A percentile compares a stretch with the other conserved stretches of the same genome.
phyloP scores from a whole-genome alignment of 2,113 vertebrate genomes.

The Cygnus atratus region DNA sequence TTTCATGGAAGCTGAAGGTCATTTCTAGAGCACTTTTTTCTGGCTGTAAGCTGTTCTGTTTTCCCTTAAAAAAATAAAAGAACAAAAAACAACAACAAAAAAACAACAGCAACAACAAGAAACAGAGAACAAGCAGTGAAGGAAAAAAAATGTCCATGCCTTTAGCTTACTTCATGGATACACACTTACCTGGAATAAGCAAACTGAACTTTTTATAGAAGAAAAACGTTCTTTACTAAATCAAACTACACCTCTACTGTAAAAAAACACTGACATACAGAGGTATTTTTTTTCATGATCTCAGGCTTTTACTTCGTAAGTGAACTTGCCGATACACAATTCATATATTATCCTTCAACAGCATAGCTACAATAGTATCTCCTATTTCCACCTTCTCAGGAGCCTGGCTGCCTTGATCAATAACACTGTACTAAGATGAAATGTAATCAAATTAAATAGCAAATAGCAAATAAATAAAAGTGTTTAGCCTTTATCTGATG shows the following conservation, averaged over 20 bases:
- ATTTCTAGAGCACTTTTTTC: not conserved
- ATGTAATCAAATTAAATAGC: not conserved
- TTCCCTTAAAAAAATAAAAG: not conserved
- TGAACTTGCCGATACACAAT: not conserved
- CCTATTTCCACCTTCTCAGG: not conserved
- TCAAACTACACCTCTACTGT: not conserved
- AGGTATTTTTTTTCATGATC: not conserved
- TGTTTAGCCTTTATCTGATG: not conserved
- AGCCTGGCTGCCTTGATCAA: not conserved
- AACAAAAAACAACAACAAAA: not conserved
- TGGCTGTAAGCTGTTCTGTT: not conserved
- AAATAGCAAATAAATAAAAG: not conserved
- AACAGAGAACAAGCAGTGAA: not conserved
- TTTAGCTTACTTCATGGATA: not conserved
- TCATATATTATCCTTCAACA: not conserved
- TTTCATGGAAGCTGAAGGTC: slow-evolving; percentile 47
- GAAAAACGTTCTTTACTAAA: not conserved
- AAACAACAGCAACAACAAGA: not conserved
- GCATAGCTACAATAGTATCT: not conserved
- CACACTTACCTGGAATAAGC: not conserved
- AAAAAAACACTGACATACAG: not conserved
- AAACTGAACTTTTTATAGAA: not conserved
- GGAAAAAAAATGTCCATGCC: not conserved
- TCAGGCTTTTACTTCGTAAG: not conserved
- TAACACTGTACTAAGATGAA: not conserved